Evolutionary conservation across 2,797 vertebrate species (phyloP).

Genomic region (Sorex maritimensis): DNA sequence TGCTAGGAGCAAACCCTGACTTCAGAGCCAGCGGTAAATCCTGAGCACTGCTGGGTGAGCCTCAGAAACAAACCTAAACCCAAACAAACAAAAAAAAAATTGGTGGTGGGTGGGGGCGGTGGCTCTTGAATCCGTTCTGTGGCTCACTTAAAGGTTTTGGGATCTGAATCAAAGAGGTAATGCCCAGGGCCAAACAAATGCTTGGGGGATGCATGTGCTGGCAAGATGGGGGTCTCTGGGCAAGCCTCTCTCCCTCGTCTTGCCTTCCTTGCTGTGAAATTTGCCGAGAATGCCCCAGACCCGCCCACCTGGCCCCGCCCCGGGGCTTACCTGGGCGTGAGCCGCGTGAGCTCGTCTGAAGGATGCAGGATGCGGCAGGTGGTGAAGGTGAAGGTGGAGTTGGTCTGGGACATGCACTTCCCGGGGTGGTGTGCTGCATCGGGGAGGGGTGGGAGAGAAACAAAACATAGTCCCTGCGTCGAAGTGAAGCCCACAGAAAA

Average conservation of each 20-base stretch:
- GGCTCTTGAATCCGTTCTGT: fast-evolving
- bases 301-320: background rate
- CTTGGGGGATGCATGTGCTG: background rate
- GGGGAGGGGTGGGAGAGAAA: constrained; percentile 83
- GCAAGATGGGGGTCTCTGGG: background rate
- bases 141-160: background rate
- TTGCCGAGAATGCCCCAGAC: fast-evolving
- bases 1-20: no score
- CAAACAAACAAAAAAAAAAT: no score
- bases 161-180: background rate
- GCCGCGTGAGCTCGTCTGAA: constrained; percentile 96
- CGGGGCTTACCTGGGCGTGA: constrained; percentile 95
- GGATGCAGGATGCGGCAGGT: constrained; percentile 99
- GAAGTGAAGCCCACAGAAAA: constrained; percentile 52
- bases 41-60: background rate
- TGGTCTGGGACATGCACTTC: constrained; percentile 98
- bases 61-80: background rate
- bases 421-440: constrained; percentile 97
- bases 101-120: no score
- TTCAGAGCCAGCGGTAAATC: background rate
- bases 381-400: constrained; percentile 99
- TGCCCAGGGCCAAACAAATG: background rate
- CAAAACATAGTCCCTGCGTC: constrained; percentile 89
- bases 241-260: background rate
- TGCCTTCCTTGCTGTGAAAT: background rate